Evolutionary conservation across 2,113 vertebrate species (phyloP).

Genomic region (Pogonocichla stellata): DNA sequence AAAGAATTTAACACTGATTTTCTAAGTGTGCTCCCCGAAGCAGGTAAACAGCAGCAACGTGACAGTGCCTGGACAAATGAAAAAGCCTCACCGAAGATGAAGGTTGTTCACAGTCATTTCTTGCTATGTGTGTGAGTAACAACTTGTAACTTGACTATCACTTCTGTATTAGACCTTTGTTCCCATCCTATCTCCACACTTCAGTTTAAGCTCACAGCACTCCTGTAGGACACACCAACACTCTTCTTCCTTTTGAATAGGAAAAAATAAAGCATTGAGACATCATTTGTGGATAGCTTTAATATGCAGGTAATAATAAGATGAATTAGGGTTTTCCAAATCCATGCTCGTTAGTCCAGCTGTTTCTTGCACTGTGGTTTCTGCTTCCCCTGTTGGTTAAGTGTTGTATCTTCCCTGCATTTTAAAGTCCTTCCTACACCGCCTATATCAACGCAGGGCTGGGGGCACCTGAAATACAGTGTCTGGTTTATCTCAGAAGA

Average conservation of each 20-base stretch:
- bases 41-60: neutral
- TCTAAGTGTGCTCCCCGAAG: neutral
- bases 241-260: neutral
- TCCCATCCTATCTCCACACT: neutral
- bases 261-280: neutral
- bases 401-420: neutral
- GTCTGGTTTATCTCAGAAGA: neutral
- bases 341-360: neutral
- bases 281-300: neutral
- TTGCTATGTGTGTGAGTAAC: neutral
- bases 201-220: neutral
- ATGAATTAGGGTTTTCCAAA: neutral
- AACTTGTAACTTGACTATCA: neutral
- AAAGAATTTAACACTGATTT: neutral
- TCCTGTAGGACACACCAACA: neutral
- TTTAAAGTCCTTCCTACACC: neutral
- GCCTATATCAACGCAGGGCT: neutral
- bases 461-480: rapidly evolving
- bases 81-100: neutral
- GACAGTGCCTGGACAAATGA: neutral
- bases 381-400: neutral
- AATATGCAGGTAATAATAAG: neutral
- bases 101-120: neutral
- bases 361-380: neutral
- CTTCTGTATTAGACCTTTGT: neutral